Evolutionary conservation across 1,140 invertebrate genomes (phyloP).

Genomic region (Saccostrea cuccullata): DNA sequence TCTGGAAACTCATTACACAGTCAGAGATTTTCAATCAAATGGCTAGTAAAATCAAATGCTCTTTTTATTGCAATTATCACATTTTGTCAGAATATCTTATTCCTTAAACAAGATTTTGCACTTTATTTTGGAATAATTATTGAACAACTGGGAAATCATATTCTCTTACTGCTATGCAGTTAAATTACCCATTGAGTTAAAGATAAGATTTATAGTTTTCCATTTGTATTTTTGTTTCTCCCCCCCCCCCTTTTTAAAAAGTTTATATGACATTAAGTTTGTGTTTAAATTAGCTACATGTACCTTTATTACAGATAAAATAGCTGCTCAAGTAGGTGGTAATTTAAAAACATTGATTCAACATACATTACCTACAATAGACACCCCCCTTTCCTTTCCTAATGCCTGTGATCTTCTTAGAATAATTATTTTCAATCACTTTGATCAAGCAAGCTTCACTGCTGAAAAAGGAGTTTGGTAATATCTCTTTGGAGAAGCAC

Average conservation of each 20-base stretch:
- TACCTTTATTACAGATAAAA: too few species aligned
- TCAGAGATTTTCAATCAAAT: constrained; percentile 4
- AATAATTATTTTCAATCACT: not conserved
- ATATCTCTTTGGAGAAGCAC: not conserved
- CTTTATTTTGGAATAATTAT: not conserved
- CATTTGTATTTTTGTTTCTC: not conserved
- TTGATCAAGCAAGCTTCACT: not conserved
- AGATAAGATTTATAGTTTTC: constrained; percentile 13
- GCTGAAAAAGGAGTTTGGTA: not conserved
- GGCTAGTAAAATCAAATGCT: constrained; percentile 27
- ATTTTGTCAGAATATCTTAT: not conserved
- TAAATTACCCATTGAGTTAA: not conserved
- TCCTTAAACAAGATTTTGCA: not conserved
- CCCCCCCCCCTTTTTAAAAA: too few species aligned
- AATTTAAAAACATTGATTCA: too few species aligned
- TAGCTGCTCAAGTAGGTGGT: too few species aligned
- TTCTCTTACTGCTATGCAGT: not conserved
- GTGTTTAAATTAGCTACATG: too few species aligned
- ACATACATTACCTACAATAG: too few species aligned
- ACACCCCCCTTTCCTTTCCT: too few species aligned
- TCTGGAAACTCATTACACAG: not conserved
- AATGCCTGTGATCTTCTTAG: not conserved
- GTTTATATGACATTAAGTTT: too few species aligned
- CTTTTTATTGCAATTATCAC: constrained; percentile 27
- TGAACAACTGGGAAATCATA: not conserved